Base-by-base conservation (phyloP, 2,888 invertebrate genomes). In the Glyphotaelius pellucidus region DNA sequence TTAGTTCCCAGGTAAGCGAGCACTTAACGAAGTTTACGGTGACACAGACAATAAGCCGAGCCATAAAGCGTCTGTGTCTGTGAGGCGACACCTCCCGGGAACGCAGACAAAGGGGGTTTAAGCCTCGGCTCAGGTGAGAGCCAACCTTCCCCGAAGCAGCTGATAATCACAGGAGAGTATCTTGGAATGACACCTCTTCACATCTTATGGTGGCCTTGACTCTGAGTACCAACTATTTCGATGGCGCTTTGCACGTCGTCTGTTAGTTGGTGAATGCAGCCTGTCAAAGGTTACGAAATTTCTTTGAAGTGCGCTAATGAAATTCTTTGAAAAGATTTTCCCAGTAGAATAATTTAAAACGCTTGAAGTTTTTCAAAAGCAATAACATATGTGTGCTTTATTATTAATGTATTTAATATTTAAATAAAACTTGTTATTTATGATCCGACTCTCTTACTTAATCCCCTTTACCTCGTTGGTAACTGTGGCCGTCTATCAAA, bases 21-120 rank as follows among this genome's bases (percentile, higher is more conserved):
- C 92, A 92, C 92, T 93, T 93, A 92, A 92, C 92, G 84, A 92
- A 93, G 92, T 93, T 93, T 92, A 93, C 92, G 88, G 92, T 92
- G 92, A 92, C 92, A 91, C 91, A 92, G 93, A 93, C 93, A 93
- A 93, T 93, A 93, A 93, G 93, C 93, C 92, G 38, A 87, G 90
- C 91, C 91, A 91, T 93, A 93, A 93, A 92, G 92, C 88, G 92
- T 93, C 93, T 93, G 91, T 89, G 91, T 90, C 91, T 90, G 92
- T 87, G 92, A 92, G 90, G 42, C 92, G 89, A 91, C 93, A 90
- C 93, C 90, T 91, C 92, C 35, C 80, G n/a, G 67, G 91, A 35
- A 67, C 84, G 52, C 52, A 91, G 91, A 92, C 92, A 92, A 92
- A 92, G 90, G 91, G 90, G 90, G 81, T 90, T 90, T 90, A 91